Percentiles rank a stretch among this genome's conserved stretches.
Conservation (phyloP, 2,113 vertebrate species). For the Bungarus multicinctus region DNA sequence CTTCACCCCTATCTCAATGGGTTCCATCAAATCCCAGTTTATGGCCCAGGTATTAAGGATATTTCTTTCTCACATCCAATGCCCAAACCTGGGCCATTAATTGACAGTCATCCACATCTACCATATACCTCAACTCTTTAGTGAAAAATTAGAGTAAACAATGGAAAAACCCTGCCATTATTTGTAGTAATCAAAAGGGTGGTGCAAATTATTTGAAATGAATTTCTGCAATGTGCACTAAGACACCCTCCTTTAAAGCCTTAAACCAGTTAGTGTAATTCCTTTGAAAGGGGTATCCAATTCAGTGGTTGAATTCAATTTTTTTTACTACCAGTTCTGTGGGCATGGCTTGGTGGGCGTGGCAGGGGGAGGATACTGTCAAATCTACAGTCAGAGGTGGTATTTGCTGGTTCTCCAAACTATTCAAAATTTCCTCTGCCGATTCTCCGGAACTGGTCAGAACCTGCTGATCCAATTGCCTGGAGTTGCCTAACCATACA, state of each 20-base stretch:
- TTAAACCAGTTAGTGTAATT: neutral
- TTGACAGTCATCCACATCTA: neutral
- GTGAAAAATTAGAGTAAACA: neutral
- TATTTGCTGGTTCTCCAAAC: no score
- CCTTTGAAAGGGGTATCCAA: neutral
- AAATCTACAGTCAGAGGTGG: no score
- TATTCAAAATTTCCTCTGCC: no score
- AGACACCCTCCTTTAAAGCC: neutral
- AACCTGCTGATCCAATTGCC: neutral
- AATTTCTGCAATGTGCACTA: neutral
- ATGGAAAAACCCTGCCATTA: neutral
- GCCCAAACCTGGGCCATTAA: neutral
- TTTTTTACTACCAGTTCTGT: no score
- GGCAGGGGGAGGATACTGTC: no score
- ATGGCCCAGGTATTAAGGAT: neutral
- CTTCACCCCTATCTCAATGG: neutral
- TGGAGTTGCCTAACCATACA: neutral
- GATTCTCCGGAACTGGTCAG: no score
- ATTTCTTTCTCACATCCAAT: neutral
- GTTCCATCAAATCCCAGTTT: neutral
- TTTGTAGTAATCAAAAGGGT: neutral
- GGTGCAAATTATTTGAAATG: neutral
- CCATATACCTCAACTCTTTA: neutral
- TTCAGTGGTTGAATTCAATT: no score
- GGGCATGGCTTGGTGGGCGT: no score